A percentile compares a stretch with the other conserved stretches of the same genome.
phyloP scores from a whole-genome alignment of 2,797 vertebrate species.

The Sparidentex hasta region DNA sequence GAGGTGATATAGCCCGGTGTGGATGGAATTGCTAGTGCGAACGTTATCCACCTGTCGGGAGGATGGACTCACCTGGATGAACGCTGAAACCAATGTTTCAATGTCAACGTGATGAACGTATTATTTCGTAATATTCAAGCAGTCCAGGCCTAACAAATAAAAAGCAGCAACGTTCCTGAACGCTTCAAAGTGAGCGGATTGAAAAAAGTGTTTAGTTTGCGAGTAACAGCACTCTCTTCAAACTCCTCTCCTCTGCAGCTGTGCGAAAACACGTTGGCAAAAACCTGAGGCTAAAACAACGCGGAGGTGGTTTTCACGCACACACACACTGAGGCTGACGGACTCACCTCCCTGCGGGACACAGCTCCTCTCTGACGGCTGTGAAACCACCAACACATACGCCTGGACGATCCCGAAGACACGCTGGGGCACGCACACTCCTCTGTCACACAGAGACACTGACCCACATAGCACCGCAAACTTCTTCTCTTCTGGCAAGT shows the following conservation, averaged over 20 bases:
- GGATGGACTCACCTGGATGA: conserved; percentile 35
- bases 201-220: too few relatives aligned
- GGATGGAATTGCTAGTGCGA: not conserved
- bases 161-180: not conserved
- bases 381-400: not conserved
- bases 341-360: conserved; percentile 50
- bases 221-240: too few relatives aligned
- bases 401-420: conserved; percentile 8
- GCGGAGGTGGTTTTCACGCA: not conserved
- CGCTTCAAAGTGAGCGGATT: not conserved
- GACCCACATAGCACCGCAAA: conserved; percentile 32
- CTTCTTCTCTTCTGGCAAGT: conserved; percentile 42
- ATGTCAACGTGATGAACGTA: not conserved
- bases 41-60: conserved; percentile 42
- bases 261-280: not conserved
- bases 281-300: not conserved
- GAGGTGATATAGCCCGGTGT: not conserved
- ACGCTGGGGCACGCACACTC: not conserved
- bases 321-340: not conserved
- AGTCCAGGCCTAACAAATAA: not conserved
- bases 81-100: not conserved
- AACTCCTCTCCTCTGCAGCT: not conserved
- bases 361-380: not conserved
- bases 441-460: conserved; percentile 37
- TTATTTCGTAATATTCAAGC: not conserved